These are phyloP conservation scores for Copsychus sechellarum DNA, from an alignment of 2,113 vertebrate species.

Conservation along the genomic window DNA sequence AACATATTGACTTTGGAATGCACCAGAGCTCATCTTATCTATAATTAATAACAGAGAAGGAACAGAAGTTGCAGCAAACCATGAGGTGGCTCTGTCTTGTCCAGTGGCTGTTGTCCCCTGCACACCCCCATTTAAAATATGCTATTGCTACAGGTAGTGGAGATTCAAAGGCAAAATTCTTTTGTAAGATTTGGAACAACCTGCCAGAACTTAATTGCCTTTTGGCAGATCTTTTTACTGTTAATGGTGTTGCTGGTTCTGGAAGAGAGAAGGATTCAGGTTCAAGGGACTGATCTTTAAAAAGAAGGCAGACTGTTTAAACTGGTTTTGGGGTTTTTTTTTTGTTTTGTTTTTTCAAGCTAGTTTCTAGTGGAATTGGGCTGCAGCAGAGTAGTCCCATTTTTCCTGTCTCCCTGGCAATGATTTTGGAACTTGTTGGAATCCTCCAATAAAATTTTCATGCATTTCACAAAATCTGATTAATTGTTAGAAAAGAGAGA, in stretches of 20 bases:
- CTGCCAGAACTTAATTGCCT: neutral
- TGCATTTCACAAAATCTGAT: neutral
- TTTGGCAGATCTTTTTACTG: neutral
- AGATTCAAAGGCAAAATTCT: neutral
- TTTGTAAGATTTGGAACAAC: neutral
- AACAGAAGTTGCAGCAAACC: neutral
- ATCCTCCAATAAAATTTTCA: neutral
- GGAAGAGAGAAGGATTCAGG: neutral
- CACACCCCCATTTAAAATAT: neutral
- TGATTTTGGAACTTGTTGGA: neutral
- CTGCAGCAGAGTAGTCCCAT: neutral
- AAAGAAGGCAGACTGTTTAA: neutral
- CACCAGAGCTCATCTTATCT: neutral
- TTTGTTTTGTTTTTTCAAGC: neutral
- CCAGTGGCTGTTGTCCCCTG: neutral
- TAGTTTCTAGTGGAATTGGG: neutral
- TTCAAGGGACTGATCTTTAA: neutral
- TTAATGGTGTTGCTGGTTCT: neutral
- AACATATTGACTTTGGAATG: neutral
- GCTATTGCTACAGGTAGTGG: neutral
- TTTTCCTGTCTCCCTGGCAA: neutral
- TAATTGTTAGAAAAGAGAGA: neutral
- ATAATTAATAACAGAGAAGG: neutral
- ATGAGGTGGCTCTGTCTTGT: neutral
- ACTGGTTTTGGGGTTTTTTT: too few relatives aligned